Evolutionary conservation across 1,140 invertebrate genomes (phyloP), one percentile per base, ranked within the genome.

Genomic region (Zaprionus capensis): DNA sequence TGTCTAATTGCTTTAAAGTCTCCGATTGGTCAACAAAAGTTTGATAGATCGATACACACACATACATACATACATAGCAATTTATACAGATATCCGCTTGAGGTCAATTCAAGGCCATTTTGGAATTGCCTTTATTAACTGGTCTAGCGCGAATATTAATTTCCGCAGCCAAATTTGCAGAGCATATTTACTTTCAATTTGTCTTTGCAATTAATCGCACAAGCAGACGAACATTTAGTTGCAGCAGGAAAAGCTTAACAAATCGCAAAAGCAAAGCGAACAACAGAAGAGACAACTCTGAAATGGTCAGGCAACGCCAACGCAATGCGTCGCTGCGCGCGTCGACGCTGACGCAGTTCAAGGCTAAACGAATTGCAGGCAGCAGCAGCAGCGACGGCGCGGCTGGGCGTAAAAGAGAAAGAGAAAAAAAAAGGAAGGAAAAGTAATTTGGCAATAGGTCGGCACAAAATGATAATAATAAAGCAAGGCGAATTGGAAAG

Each of bases 401-500:
- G 22, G 22, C 58, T 63, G 66, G 53, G 44, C 65, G 20, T 55
- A 38, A 70, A 51, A 24, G 28, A 31, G 41, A 34, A 17, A 9
- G 22, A 51, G 53, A 2, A 34, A 44, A 28, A 62, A 68, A 31
- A 46, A 31, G 28, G 46, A 64, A 24, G 24, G 28, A 70, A 75
- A 76, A 57, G 49, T 36, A 66, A 57, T 61, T 67, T 62, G 49
- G 67, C 67, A 62, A 67, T 77, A 67, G 70, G 63, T 51, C 57
- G 57, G 41, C 12, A 22, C 57, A 36, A 67, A 59, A 67, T 56
- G 62, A 70, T 74, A 66, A 71, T 76, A 83, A 78, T 66, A 66
- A 80, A 80, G 49, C 71, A 55, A 46, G 53, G 74, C 78, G 62
- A 78, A 78, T 82, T 82, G 65, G 79, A 83, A 81, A 81, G 78